Percentiles rank a stretch among this genome's conserved stretches.
These are phyloP conservation scores for Diaperis boleti DNA, from an alignment of 2,888 invertebrate species.

Conservation along the genomic window DNA sequence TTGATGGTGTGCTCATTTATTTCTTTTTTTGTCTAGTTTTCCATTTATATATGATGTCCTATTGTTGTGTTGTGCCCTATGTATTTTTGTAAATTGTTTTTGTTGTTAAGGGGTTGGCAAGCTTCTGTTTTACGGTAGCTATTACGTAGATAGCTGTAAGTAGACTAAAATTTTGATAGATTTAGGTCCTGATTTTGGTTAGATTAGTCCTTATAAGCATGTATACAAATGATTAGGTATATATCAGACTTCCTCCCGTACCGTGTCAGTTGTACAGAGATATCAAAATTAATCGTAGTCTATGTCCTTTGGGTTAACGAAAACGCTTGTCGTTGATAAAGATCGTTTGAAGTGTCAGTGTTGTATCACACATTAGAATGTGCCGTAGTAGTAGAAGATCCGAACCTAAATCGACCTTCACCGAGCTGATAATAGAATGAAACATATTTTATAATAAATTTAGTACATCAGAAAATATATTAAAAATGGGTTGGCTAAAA, in stretches of 20 bases:
- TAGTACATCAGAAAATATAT: too few relatives aligned
- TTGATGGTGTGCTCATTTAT: neutral
- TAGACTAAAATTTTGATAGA: conserved; percentile 33
- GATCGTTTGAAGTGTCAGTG: too few relatives aligned
- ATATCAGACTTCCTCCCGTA: conserved; percentile 20
- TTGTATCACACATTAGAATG: too few relatives aligned
- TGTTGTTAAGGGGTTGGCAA: conserved; percentile 66
- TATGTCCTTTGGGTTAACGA: too few relatives aligned
- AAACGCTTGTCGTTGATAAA: too few relatives aligned
- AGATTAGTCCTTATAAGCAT: conserved; percentile 31
- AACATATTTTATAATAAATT: too few relatives aligned
- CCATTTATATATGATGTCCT: conserved; percentile 47
- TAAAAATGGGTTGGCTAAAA: too few relatives aligned
- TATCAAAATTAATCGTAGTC: too few relatives aligned
- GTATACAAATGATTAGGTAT: conserved; percentile 29
- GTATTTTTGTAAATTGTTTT: conserved; percentile 65
- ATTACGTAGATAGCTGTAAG: conserved; percentile 51
- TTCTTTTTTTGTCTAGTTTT: conserved; percentile 64
- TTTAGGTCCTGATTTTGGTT: conserved; percentile 21
- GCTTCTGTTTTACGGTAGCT: conserved; percentile 62
- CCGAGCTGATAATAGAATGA: too few relatives aligned
- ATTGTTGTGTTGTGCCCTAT: conserved; percentile 65
- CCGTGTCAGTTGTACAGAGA: conserved; percentile 1
- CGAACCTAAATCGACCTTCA: too few relatives aligned
- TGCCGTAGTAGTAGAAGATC: too few relatives aligned